phyloP scores from a whole-genome alignment of 2,113 vertebrate genomes.

The Furnarius figulus region DNA sequence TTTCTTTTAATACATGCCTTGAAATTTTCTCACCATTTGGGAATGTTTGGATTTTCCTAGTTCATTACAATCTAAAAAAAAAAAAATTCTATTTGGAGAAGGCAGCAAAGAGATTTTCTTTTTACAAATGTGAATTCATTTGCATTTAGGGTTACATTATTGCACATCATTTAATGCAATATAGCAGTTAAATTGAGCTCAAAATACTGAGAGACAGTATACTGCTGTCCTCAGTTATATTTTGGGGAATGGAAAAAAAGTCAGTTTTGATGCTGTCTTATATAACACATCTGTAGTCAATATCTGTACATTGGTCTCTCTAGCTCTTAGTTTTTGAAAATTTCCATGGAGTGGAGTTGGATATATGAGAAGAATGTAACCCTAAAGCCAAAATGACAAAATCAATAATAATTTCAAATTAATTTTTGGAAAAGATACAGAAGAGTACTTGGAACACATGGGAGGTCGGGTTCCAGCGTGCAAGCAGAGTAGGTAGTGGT shows the following conservation, averaged over 20 bases:
- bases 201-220: slow-evolving; percentile 16
- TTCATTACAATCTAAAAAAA: slow-evolving; percentile 33
- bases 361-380: slow-evolving; percentile 4
- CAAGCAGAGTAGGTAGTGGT: not conserved
- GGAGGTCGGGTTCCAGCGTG: not conserved
- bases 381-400: slow-evolving; percentile 45
- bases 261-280: slow-evolving; percentile 18
- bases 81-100: not conserved
- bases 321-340: not conserved
- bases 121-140: slow-evolving; percentile 16
- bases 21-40: slow-evolving; percentile 29
- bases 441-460: not conserved
- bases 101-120: not conserved
- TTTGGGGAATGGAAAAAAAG: slow-evolving; percentile 12
- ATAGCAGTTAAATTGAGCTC: slow-evolving; percentile 54
- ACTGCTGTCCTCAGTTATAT: not conserved
- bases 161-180: slow-evolving; percentile 47
- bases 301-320: not conserved
- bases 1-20: slow-evolving; percentile 8
- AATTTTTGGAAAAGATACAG: slow-evolving; percentile 10
- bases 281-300: not conserved
- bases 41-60: slow-evolving; percentile 14
- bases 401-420: slow-evolving; percentile 60
- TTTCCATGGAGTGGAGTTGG: not conserved
- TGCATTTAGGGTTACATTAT: slow-evolving; percentile 49